These are phyloP conservation scores for Sylvietta virens DNA, from an alignment of 2,113 vertebrate genomes.

Conservation along the genomic window DNA sequence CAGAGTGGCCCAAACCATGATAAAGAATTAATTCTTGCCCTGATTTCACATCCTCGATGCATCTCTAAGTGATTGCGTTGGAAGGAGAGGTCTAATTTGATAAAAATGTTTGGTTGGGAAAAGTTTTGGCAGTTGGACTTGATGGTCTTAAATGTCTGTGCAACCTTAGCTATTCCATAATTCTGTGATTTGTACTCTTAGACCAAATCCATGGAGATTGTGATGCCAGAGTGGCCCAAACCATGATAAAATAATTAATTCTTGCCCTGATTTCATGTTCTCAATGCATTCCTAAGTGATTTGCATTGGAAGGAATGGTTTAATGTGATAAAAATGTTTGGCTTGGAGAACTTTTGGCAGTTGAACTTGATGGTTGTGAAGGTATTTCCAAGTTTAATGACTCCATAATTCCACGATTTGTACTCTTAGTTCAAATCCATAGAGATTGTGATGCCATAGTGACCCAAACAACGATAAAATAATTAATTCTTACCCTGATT, in stretches of 20 bases:
- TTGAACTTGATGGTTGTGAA: not conserved
- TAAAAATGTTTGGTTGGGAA: not conserved
- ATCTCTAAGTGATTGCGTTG: not conserved
- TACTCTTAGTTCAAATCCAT: not conserved
- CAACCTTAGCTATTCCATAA: accelerated
- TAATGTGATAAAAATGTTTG: not conserved
- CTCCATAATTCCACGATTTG: accelerated
- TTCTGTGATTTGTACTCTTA: not conserved
- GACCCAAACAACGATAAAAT: accelerated
- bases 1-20: not conserved
- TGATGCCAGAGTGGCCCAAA: not conserved
- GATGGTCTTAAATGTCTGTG: not conserved
- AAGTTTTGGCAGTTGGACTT: accelerated
- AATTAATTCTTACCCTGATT: not conserved
- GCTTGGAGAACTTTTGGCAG: accelerated
- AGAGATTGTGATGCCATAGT: not conserved
- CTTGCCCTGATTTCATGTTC: accelerated
- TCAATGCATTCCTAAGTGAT: not conserved
- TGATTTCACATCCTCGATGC: accelerated
- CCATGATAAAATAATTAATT: accelerated
- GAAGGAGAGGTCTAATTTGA: not conserved
- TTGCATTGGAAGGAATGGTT: not conserved
- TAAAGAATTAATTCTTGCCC: no score
- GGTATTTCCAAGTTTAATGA: not conserved
- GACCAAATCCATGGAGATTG: not conserved